These are phyloP conservation scores for Monoplex corrugatus DNA, from an alignment of 2,888 invertebrate genomes.

Conservation along the genomic window DNA sequence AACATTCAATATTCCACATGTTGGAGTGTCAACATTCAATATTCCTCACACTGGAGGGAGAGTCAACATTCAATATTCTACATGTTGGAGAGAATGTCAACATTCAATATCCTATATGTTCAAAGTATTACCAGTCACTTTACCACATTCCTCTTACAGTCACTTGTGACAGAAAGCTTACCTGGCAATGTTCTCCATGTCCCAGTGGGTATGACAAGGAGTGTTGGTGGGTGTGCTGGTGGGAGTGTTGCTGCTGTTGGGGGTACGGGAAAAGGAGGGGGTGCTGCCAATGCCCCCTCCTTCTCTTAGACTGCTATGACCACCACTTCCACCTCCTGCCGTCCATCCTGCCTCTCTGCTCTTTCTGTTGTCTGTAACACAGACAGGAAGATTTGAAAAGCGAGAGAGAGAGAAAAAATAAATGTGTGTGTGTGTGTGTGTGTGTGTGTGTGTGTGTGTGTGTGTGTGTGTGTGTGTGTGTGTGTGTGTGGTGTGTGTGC, in stretches of 20 bases:
- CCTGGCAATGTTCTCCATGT: conserved; percentile 29
- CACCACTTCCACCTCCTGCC: neutral
- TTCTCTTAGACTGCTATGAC: neutral
- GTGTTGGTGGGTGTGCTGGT: neutral
- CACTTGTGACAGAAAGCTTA: no score
- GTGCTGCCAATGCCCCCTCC: neutral
- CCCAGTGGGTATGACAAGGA: neutral
- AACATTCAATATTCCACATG: no score
- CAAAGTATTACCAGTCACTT: no score
- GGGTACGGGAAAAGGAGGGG: neutral
- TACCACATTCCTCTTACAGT: no score
- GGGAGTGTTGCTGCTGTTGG: neutral
- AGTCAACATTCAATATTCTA: neutral
- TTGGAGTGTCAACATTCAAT: no score
- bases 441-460: no score
- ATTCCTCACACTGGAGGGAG: no score
- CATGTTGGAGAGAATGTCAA: neutral
- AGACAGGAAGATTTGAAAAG: neutral
- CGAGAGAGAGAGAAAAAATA: neutral
- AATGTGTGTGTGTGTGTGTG: no score
- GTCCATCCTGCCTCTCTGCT: neutral
- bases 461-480: no score
- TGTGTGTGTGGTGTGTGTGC: no score
- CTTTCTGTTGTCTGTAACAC: neutral
- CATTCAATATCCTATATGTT: no score